Base-by-base conservation (phyloP, 2,113 vertebrate genomes). In the Prinia subflava region DNA sequence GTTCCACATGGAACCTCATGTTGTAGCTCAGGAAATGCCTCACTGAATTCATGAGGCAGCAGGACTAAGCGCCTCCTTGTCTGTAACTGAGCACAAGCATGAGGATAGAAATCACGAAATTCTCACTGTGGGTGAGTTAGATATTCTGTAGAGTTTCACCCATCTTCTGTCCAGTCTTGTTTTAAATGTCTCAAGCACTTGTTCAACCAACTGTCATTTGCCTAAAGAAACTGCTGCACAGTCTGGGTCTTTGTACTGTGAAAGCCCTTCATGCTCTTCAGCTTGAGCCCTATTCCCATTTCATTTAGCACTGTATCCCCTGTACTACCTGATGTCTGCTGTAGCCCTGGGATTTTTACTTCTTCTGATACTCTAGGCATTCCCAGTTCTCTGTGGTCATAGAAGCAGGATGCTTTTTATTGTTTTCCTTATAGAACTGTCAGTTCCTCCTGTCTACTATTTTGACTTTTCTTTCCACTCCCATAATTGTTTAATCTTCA, bases 141-240 rank as follows among this genome's bases (percentile, higher is more conserved):
- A n/a, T 92, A 44, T 62, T 94, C 56, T 33, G 13, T 64, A 47
- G 70, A 42, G n/a, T 62, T 86, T 63, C 73, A 90, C 57, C 47
- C 8, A 1, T 89, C 80, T 96, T 83, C 92, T 92, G 95, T 97
- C 64, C 30, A 41, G 90, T 96, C 88, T 79, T 87, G 83, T 93
- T 95, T 84, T 91, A 65, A 87, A 76, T 93, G 88, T 96, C 27
- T 93, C 65, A 13, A 89, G 57, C 69, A 60, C 39, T 79, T 90
- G 52, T 81, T 79, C 60, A 68, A 46, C 47, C 47, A 41, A 5
- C 25, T 22, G 39, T 70, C 53, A 23, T 53, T 93, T 94, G 73
- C 69, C n/a, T 65, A 68, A 30, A 94, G 73, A 76, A 83, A 75
- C 69, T 41, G 14, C 82, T 87, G 68, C 69, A 57, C 71, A 71